Evolutionary conservation across 2,888 invertebrate genomes (phyloP), one percentile per base, ranked within the genome.

Genomic region (Polydrusus cervinus): DNA sequence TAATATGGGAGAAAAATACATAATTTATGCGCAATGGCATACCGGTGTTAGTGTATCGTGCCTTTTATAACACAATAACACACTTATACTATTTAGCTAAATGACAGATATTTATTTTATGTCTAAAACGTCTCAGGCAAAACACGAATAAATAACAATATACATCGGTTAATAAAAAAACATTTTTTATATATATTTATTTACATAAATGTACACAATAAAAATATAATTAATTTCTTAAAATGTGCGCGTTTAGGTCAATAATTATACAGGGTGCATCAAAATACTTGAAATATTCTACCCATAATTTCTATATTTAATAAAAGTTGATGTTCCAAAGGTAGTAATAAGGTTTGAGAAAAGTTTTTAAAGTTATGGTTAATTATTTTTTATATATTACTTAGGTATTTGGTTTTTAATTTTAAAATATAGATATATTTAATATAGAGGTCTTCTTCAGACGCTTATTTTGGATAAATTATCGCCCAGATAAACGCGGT

Each of bases 181-280:
- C 16, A 57, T 68, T 55, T 60, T 51, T 66, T 66, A 30, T 57
- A 72, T 25, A 43, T 30, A 30, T 25, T 25, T 74, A 74, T 74
- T 75, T 79, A 77, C 79, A 79, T 75, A 79, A 79, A 79, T 78
- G 75, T 78, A 78, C 74, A 71, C 62, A 65, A 69, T 65, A 61
- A 68, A 25, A 61, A 43, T 43, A 61, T 61, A 16, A 49, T 71
- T 64, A 75, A n/a, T 62, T 45, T 49, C 14, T 61, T 13, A 45
- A 45, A 25, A 57, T 47, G 49, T 61, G 55, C 65, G 53, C 43
- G 43, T 38, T 20, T 65, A 55, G n/a, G 18, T 43, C 14, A 60
- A 62, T 38, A 34, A 34, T 60, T 51, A 49, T 70, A 70, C 70
- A 70, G 70, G 70, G 62, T 70, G 70, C 61, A 57, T 34, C 7